Evolutionary conservation across 2,797 vertebrate species (phyloP).

Genomic region (Myotis myotis): DNA sequence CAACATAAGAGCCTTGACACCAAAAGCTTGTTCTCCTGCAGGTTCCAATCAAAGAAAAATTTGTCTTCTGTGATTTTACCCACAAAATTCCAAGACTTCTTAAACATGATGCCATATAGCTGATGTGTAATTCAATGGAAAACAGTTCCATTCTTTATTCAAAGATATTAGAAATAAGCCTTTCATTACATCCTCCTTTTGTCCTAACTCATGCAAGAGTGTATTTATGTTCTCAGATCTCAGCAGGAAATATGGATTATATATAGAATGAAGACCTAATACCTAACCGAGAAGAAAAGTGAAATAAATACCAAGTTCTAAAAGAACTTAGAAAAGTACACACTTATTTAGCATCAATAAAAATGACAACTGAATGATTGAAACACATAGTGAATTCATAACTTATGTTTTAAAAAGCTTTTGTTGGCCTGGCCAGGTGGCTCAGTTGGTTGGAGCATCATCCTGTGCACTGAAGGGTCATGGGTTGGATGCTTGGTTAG

Average conservation of each 20-base stretch:
- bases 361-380: not conserved
- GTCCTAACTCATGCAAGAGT: not conserved
- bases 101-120: constrained; percentile 1
- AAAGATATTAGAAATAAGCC: not conserved
- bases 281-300: constrained; percentile 18
- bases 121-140: constrained; percentile 44
- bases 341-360: not conserved
- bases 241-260: constrained; percentile 32
- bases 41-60: constrained; percentile 57
- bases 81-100: constrained; percentile 56
- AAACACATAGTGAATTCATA: not conserved
- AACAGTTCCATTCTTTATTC: constrained; percentile 16
- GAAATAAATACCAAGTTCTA: not conserved
- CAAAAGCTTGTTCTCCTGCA: constrained; percentile 44
- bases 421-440: not conserved
- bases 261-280: constrained; percentile 1
- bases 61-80: constrained; percentile 49
- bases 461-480: not conserved
- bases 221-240: not conserved
- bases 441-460: not conserved
- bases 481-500: not conserved
- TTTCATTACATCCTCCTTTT: constrained; percentile 6
- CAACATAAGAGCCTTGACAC: constrained; percentile 36
- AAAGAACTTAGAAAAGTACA: constrained; percentile 15
- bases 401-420: not conserved